phyloP scores from a whole-genome alignment of 2,888 invertebrate species.

The Cyclophora punctaria region DNA sequence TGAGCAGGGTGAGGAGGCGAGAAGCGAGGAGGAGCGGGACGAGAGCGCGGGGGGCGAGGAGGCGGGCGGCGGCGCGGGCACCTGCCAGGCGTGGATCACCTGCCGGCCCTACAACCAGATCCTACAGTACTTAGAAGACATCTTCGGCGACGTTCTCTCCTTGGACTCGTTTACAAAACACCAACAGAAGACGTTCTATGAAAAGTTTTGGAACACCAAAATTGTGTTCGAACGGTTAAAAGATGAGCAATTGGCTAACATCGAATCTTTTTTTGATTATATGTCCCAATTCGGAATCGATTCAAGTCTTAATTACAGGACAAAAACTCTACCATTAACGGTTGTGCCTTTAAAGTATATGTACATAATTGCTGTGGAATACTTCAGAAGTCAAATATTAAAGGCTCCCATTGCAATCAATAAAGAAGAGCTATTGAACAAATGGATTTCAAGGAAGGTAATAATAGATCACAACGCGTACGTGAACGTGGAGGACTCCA shows the following conservation, averaged over 20 bases:
- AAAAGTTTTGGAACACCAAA: background rate
- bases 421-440: background rate
- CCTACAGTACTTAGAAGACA: background rate
- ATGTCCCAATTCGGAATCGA: background rate
- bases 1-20: no score
- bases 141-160: background rate
- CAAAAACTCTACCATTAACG: background rate
- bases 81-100: conserved; percentile 11
- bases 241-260: background rate
- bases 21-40: no score
- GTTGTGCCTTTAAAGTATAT: background rate
- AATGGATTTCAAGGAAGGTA: background rate
- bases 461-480: background rate
- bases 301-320: background rate
- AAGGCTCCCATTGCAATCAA: background rate
- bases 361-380: background rate
- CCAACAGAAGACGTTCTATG: background rate
- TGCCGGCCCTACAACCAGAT: conserved; percentile 17
- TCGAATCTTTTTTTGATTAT: background rate
- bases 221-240: background rate
- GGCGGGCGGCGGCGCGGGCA: no score
- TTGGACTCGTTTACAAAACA: background rate
- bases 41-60: no score
- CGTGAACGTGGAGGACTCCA: background rate
- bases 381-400: background rate